Evolutionary conservation across 2,113 vertebrate species (phyloP), one percentile per base, ranked within the genome.

Genomic region (cattle (Bos taurus)): DNA sequence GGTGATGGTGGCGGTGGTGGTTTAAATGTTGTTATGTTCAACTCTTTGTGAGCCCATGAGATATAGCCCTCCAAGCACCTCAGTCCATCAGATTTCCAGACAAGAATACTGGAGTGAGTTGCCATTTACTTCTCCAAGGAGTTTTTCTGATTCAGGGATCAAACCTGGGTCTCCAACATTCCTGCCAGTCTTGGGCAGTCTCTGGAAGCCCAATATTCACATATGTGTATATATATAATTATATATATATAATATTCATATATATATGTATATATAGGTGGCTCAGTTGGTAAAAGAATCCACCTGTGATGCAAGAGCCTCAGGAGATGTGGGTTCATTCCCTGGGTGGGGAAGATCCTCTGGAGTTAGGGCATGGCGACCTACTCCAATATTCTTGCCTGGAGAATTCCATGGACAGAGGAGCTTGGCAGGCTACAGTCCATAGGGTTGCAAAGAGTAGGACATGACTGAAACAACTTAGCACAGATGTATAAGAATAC

Each of bases 1-100:
- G 40, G 67, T 23, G 67, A 19, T 71, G 19, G n/a, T 12, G 5
- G n/a, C 0, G 1, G 19, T 1, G 11, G 67, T 12, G 19, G n/a
- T 23, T 71, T 71, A 40, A 40, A 3, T 26, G 12, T 3, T 77
- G 3, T 25, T 43, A 43, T 14, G 23, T 43, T 12, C 23, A 40
- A 74, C 71, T 77, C 11, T 74, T 74, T 77, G 21, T 77, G 40
- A 77, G 5, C 1, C 36, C 36, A 77, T 43, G 71, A 25, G 6
- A 36, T 77, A 43, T 77, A 25, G 36, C 71, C 23, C 12, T 40
- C 23, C 12, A 77, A 12, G 23, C 3, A 2, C 71, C 11, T 14
- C 71, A 25, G 71, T 77, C 71, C 36, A 26, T 26, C 0, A 0
- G 21, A 43, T 77, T 77, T 77, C 71, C 23, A 77, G 71, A 14